Percentiles rank a stretch among this genome's conserved stretches.
phyloP scores from a whole-genome alignment of 2,888 invertebrate genomes.

The Timandra comae region DNA sequence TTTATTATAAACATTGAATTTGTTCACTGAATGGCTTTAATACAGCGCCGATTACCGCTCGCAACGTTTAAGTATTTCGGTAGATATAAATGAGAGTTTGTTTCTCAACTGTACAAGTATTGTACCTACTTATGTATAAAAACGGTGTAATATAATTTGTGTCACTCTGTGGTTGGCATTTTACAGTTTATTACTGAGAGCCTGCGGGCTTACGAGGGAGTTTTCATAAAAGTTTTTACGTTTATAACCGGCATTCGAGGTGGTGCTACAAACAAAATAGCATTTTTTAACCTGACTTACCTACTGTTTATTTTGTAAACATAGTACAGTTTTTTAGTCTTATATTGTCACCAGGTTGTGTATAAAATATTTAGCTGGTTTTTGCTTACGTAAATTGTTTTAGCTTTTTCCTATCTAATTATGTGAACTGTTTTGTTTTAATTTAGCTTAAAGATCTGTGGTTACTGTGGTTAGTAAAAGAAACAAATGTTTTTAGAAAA shows the following conservation, averaged over 20 bases:
- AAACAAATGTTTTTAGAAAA: too few relatives aligned
- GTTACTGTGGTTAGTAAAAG: too few relatives aligned
- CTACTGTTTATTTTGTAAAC: slow-evolving; percentile 37
- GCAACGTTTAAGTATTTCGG: slow-evolving; percentile 14
- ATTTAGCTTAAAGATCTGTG: too few relatives aligned
- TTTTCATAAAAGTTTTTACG: slow-evolving; percentile 67
- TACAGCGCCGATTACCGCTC: slow-evolving; percentile 20
- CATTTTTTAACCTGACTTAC: slow-evolving; percentile 41
- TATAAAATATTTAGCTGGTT: too few relatives aligned
- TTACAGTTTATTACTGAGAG: slow-evolving; percentile 56
- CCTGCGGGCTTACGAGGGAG: slow-evolving; percentile 33
- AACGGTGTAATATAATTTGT: slow-evolving; percentile 40
- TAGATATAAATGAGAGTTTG: slow-evolving; percentile 13
- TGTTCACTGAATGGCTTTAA: slow-evolving; percentile 21
- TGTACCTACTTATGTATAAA: slow-evolving; percentile 20
- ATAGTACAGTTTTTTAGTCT: slow-evolving; percentile 24
- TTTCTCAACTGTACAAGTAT: slow-evolving; percentile 23
- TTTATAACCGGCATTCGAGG: slow-evolving; percentile 39
- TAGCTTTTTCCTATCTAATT: too few relatives aligned
- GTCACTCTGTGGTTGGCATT: slow-evolving; percentile 41
- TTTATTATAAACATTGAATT: slow-evolving; percentile 39
- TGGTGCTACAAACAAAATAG: slow-evolving; percentile 40
- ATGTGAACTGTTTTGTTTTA: too few relatives aligned
- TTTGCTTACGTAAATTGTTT: too few relatives aligned
- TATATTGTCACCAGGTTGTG: slow-evolving; percentile 11